phyloP scores from a whole-genome alignment of 2,113 vertebrate genomes.

The Narcine bancroftii region DNA sequence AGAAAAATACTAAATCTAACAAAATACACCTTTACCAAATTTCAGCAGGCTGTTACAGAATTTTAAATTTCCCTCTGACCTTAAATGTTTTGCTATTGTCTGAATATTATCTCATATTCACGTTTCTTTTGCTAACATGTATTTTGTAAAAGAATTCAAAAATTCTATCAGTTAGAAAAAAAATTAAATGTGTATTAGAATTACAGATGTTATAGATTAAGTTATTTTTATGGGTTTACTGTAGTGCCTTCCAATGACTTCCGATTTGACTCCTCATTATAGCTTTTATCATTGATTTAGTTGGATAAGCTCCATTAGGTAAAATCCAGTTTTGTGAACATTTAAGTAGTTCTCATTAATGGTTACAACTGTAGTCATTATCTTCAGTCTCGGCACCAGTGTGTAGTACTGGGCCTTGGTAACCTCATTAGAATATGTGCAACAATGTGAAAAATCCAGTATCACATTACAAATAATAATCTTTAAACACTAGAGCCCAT shows the following conservation, averaged over 20 bases:
- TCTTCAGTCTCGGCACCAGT: neutral
- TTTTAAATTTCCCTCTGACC: neutral
- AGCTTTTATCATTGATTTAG: conserved; percentile 30
- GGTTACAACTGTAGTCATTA: conserved; percentile 30
- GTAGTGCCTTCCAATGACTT: neutral
- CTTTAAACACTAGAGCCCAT: neutral
- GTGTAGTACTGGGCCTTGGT: neutral
- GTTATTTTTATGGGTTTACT: neutral
- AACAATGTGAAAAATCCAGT: neutral
- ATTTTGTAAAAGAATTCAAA: neutral
- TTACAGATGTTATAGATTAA: neutral
- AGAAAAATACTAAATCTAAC: neutral
- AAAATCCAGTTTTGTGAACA: conserved; percentile 13
- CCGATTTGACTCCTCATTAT: neutral
- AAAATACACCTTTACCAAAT: neutral
- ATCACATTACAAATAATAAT: neutral
- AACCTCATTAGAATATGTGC: conserved; percentile 15
- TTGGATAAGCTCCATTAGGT: conserved; percentile 30
- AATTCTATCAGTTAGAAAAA: neutral
- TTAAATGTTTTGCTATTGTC: neutral
- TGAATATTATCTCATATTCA: neutral
- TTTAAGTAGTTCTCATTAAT: conserved; percentile 29
- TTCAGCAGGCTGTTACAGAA: neutral
- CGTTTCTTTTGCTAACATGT: neutral
- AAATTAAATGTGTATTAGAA: neutral